Base-by-base conservation (phyloP, 2,113 vertebrate species). In the Lagopus leucura region DNA sequence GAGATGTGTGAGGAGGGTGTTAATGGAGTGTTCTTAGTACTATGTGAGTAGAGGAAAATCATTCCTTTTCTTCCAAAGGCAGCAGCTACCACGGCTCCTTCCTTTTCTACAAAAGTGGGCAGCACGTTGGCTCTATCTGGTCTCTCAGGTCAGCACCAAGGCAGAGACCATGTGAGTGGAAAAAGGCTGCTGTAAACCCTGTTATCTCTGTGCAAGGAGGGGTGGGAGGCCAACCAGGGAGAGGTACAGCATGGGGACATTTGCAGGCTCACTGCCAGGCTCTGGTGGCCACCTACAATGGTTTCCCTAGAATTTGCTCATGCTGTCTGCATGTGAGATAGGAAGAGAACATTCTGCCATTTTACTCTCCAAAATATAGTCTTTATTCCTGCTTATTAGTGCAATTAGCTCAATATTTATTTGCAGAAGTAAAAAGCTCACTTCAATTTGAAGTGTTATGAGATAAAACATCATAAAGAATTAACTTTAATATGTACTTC, bases 231-330 rank as follows among this genome's bases (percentile, higher is more conserved):
- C 40, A 81, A 2, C 3, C 28, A 74, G 55, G 15, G 27, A 60
- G 27, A 30, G 34, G 52, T 22, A 30, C 6, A 11, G n/a, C 17
- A 48, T 13, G 47, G 1, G 40, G 25, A 4, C 8, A 22, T 54
- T 58, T 85, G 47, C 57, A 74, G 17, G 54, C 16, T 18, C 21
- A 17, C 47, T 32, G 5, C 45, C 19, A 52, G 34, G 3, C 34
- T 4, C 20, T 0, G 0, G 36, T 2, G 1, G 42, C 50, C 65
- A 61, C 24, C 48, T 8, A 6, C 13, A 25, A 11, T 6, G 36
- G 3, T 50, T 27, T n/a, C 54, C 55, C 30, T 30, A 1, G 1
- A 22, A 34, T 16, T 18, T 79, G 14, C 11, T 1, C 1, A 28
- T 38, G 24, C 43, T 60, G 32, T 45, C 42, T 28, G 38, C 3